Percentiles rank a stretch among this genome's conserved stretches.
These are phyloP conservation scores for Acropternis orthonyx DNA, from an alignment of 2,797 vertebrate genomes.

Conservation along the genomic window DNA sequence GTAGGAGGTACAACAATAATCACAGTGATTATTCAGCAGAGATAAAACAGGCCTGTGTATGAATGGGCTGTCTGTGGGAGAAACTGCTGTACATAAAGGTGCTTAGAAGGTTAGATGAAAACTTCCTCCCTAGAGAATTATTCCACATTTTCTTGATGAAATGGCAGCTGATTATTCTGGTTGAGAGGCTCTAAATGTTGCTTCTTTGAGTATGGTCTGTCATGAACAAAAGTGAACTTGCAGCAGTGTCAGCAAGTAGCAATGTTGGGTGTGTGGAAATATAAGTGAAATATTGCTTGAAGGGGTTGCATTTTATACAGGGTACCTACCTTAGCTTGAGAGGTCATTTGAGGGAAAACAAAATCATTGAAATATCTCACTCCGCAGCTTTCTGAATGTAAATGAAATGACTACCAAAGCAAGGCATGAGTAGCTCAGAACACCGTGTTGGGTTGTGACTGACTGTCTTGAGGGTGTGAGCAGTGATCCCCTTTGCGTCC, in stretches of 20 bases:
- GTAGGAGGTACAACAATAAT: not conserved
- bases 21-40: conserved; percentile 15
- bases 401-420: not conserved
- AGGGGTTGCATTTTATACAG: not conserved
- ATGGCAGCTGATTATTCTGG: not conserved
- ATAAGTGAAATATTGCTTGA: not conserved
- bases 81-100: not conserved
- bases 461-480: not conserved
- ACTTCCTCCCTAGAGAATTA: not conserved
- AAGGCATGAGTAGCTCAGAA: not conserved
- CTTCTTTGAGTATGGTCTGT: not conserved
- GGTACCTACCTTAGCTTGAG: not conserved
- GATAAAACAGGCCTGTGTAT: not conserved
- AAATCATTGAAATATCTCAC: not conserved
- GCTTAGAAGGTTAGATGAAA: not conserved
- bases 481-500: not conserved
- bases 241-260: not conserved
- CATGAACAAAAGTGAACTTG: not conserved
- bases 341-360: not conserved
- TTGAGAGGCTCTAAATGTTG: not conserved
- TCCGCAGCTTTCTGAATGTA: not conserved
- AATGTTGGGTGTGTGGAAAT: not conserved
- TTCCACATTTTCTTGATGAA: not conserved
- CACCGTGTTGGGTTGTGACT: not conserved
- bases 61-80: not conserved